Conservation (phyloP, 2,113 vertebrate genomes). For the Martes martes region DNA sequence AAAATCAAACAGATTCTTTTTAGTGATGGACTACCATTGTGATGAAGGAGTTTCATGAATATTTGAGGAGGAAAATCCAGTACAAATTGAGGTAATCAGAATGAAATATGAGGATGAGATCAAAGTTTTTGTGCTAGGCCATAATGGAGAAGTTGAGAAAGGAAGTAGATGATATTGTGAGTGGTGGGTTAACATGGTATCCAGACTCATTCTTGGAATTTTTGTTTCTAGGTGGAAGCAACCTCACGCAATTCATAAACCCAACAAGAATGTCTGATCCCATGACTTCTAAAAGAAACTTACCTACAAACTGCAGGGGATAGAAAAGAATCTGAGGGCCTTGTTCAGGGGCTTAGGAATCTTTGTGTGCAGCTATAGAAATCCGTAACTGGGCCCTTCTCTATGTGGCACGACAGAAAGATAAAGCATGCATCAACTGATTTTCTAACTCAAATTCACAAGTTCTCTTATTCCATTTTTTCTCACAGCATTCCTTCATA, state of each 20-base stretch:
- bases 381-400: neutral
- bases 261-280: neutral
- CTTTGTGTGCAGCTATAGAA: fast-evolving
- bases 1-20: neutral
- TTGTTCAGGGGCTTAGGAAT: neutral
- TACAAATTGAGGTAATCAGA: neutral
- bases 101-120: neutral
- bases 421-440: fast-evolving
- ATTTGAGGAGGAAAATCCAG: neutral
- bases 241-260: neutral
- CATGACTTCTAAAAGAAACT: neutral
- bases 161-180: neutral
- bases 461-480: neutral
- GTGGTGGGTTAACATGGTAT: fast-evolving
- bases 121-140: neutral
- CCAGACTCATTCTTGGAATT: neutral
- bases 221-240: neutral
- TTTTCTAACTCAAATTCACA: neutral
- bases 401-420: neutral
- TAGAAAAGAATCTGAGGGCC: neutral
- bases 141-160: neutral
- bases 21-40: neutral
- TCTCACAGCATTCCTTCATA: neutral
- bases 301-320: neutral
- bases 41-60: neutral